Conservation (phyloP, 2,113 vertebrate species). For the Salvelinus sp. region DNA sequence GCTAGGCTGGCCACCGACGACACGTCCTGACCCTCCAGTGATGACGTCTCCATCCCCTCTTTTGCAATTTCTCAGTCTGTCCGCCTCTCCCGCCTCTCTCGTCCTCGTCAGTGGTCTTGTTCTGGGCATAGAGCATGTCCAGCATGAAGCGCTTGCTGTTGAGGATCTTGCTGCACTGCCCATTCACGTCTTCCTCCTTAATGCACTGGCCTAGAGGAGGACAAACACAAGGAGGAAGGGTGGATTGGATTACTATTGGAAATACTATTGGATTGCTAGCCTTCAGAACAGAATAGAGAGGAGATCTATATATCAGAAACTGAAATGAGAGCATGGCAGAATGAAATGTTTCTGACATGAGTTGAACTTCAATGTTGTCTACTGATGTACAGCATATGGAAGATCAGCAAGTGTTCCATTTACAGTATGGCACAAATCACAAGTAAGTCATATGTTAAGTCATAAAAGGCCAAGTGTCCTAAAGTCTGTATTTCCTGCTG, state of each 20-base stretch:
- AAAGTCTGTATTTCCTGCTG: neutral
- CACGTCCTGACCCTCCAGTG: constrained; percentile 65
- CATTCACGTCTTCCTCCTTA: constrained; percentile 82
- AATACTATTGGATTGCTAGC: no score
- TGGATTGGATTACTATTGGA: no score
- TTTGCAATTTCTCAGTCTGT: constrained; percentile 65
- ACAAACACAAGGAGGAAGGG: constrained; percentile 3
- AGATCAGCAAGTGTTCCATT: no score
- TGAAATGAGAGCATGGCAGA: no score
- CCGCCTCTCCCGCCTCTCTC: constrained; percentile 73
- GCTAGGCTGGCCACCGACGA: constrained; percentile 80
- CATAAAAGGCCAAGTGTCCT: no score
- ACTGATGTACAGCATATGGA: no score
- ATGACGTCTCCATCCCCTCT: constrained; percentile 65
- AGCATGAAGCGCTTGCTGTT: constrained; percentile 93
- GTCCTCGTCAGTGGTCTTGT: constrained; percentile 67
- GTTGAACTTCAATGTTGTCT: no score
- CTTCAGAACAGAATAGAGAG: no score
- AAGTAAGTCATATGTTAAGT: no score
- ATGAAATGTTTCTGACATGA: no score
- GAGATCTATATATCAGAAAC: no score
- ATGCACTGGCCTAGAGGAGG: constrained; percentile 80
- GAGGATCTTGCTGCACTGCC: constrained; percentile 87
- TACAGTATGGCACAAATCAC: no score
- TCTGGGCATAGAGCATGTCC: constrained; percentile 95